These are phyloP conservation scores for Netelia fuscicornis DNA, from an alignment of 2,888 invertebrate species.

Conservation along the genomic window DNA sequence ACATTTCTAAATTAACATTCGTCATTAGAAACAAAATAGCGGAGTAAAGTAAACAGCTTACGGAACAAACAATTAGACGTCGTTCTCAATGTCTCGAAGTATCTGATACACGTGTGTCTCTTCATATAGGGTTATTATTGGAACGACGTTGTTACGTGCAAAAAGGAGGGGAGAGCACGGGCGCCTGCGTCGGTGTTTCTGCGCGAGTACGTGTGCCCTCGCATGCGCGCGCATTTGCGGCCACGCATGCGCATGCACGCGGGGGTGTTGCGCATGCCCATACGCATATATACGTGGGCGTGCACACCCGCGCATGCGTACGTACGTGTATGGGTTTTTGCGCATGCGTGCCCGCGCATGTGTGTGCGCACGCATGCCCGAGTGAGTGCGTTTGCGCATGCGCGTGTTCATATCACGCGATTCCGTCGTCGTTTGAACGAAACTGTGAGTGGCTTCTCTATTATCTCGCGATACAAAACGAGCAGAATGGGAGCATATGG, in stretches of 20 bases:
- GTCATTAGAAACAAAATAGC: conserved; percentile 23
- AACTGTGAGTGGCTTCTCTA: conserved; percentile 54
- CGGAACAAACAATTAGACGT: conserved; percentile 42
- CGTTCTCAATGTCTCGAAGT: conserved; percentile 16
- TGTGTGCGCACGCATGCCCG: background rate
- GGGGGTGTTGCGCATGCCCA: no score
- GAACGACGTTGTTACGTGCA: no score
- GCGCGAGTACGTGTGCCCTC: no score
- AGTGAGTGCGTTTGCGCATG: background rate
- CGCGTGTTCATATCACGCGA: conserved; percentile 9
- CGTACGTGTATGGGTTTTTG: background rate
- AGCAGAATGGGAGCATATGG: conserved; percentile 59
- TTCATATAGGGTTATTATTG: background rate
- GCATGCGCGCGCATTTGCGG: no score
- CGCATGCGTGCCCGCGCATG: background rate
- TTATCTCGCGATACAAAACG: conserved; percentile 44
- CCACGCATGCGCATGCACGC: no score
- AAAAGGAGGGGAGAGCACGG: no score
- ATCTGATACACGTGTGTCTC: conserved; percentile 3
- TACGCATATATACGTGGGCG: no score
- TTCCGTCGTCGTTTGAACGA: conserved; percentile 39
- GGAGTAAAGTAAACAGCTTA: conserved; percentile 27
- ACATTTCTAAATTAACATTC: background rate
- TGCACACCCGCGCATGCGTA: no score
- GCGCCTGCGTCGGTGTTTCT: no score